Base-by-base conservation (phyloP, 2,797 vertebrate species). In the Danio tinwini region DNA sequence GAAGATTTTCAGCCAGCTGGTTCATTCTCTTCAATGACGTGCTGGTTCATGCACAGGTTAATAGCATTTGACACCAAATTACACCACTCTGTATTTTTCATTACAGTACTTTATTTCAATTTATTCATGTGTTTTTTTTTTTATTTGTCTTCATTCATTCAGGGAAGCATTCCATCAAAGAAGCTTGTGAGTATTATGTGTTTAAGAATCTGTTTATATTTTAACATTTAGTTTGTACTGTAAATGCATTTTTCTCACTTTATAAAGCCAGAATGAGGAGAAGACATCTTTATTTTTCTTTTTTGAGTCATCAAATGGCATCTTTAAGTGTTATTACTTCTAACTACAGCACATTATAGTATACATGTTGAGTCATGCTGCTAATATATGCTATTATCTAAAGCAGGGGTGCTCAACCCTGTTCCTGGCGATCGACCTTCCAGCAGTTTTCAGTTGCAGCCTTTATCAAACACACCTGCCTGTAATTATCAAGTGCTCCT, bases 1-100 rank as follows among this genome's bases (percentile, higher is more conserved):
- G 96, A 9, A 94, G 97, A 12, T 99, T 99, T 90, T 98, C 98
- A 71, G 96, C 95, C 56, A 98, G 98, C 85, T 97, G 96, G 95
- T 99, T 99, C 88, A 98, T 99, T 76, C 94, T 99, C 74, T 99
- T 99, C 87, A 99, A 93, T 0, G 97, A 99, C 45, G 93, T 94
- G 9, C 91, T 99, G 78, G 97, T 99, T 45, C 97, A 99, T 74
- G 96, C 95, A 72, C 98, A 99, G 97, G 98, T 99, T 91, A 84
- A 50, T 47, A 53, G 1, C 40, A 11, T 40, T 45, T 7, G 62
- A 5, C 13, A 44, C 12, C 40, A 40, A 1, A 29, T 17, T 78
- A 55, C 7, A 37, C 10, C 29, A 37, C 56, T 7, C 16, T 59
- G 17, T 21, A 5, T 21, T 50, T 49, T 50, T 39, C 29, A 47